Evolutionary conservation across 2,888 invertebrate species (phyloP).

Genomic region (Aspidiotus rigidus): DNA sequence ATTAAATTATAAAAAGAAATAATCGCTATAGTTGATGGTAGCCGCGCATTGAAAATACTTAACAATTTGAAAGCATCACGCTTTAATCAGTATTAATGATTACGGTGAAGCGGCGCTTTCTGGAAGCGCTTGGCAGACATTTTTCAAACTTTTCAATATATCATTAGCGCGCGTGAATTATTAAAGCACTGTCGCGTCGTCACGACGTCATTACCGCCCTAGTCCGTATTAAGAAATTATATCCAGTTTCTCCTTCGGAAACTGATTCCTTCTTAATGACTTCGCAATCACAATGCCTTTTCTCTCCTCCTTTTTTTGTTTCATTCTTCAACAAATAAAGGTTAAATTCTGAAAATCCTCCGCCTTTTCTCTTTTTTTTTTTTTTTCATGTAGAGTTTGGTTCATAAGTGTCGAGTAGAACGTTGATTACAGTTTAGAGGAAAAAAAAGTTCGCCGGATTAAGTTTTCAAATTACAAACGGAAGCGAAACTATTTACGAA

Average conservation of each 20-base stretch:
- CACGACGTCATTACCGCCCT: not conserved
- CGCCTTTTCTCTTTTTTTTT: no score
- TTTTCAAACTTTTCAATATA: slow-evolving; percentile 24
- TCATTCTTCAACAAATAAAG: no score
- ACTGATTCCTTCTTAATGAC: slow-evolving; percentile 31
- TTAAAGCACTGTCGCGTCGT: slow-evolving; percentile 3
- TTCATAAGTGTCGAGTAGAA: no score
- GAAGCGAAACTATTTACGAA: no score
- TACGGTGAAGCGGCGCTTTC: slow-evolving; percentile 1
- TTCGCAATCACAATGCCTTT: slow-evolving; percentile 25
- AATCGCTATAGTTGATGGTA: no score
- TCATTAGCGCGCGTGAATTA: slow-evolving; percentile 23
- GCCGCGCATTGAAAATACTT: no score
- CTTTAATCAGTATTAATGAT: slow-evolving; percentile 33
- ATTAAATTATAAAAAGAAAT: no score
- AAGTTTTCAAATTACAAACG: no score
- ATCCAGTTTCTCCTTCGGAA: slow-evolving; percentile 28
- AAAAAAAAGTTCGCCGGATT: no score
- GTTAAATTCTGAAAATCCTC: no score
- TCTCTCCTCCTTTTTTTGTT: not conserved
- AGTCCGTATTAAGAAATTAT: slow-evolving; percentile 13
- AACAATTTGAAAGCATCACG: slow-evolving; percentile 3
- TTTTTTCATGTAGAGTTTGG: no score
- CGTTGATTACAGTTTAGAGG: no score
- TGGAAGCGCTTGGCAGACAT: slow-evolving; percentile 12